Evolutionary conservation across 1,140 invertebrate species (phyloP).

Genomic region (Drosophila pseudoobscura): DNA sequence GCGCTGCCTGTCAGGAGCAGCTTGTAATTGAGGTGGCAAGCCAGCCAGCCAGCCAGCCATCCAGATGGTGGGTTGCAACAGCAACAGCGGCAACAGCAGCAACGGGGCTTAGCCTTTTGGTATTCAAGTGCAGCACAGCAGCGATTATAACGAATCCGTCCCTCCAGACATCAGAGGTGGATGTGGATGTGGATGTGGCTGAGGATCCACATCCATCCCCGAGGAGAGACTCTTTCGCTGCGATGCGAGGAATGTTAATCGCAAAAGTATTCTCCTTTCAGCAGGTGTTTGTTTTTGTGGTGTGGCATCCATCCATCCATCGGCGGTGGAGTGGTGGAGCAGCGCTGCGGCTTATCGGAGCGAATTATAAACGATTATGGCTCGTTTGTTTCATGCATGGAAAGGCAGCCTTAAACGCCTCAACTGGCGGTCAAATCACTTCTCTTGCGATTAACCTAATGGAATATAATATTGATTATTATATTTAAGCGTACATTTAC

Average conservation of each 20-base stretch:
- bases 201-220: too few relatives aligned
- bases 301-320: too few relatives aligned
- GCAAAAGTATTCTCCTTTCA: conserved; percentile 24
- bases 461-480: conserved; percentile 43
- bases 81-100: too few relatives aligned
- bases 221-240: too few relatives aligned
- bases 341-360: conserved; percentile 7
- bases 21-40: conserved; percentile 74
- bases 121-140: conserved; percentile 55
- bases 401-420: not conserved
- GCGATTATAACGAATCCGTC: conserved; percentile 48
- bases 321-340: too few relatives aligned
- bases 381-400: conserved; percentile 40
- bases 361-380: conserved; percentile 49
- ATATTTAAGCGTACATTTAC: conserved; percentile 23
- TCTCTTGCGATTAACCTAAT: conserved; percentile 34
- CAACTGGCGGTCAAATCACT: too few relatives aligned
- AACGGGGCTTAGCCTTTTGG: conserved; percentile 46
- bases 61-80: not conserved
- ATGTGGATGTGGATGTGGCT: conserved; percentile 17
- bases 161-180: conserved; percentile 14
- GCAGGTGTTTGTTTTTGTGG: conserved; percentile 35
- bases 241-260: conserved; percentile 39
- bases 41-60: conserved; percentile 1
- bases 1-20: conserved; percentile 56